phyloP scores from a whole-genome alignment of 1,140 invertebrate species.

The Heliothis subflexa region DNA sequence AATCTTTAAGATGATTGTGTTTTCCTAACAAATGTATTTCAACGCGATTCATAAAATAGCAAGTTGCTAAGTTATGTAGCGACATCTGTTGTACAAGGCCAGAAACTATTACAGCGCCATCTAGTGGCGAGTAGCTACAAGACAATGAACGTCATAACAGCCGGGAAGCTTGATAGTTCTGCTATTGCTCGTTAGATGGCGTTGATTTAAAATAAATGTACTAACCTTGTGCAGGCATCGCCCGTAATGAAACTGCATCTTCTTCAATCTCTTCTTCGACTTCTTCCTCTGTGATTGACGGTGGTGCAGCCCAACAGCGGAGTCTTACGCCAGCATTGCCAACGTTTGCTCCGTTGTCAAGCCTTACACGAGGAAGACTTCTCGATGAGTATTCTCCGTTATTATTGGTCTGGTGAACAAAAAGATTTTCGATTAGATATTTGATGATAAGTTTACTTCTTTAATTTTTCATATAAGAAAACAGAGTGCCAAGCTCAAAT shows the following conservation, averaged over 20 bases:
- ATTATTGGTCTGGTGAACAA: slow-evolving; percentile 69
- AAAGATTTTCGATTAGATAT: neutral
- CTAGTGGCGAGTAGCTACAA: slow-evolving; percentile 53
- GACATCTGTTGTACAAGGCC: slow-evolving; percentile 44
- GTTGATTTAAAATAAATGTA: slow-evolving; percentile 21
- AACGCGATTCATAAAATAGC: neutral
- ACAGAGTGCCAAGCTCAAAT: too few relatives aligned
- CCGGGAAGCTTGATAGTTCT: neutral
- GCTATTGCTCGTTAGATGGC: slow-evolving; percentile 39
- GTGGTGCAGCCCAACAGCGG: slow-evolving; percentile 88
- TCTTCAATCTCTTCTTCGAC: slow-evolving; percentile 86
- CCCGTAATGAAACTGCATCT: slow-evolving; percentile 77
- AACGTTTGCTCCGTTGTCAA: slow-evolving; percentile 89
- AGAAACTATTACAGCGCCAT: slow-evolving; percentile 47
- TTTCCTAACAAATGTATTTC: neutral
- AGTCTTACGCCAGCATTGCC: slow-evolving; percentile 87
- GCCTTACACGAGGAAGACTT: slow-evolving; percentile 88
- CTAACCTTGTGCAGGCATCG: slow-evolving; percentile 74
- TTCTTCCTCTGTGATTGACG: slow-evolving; percentile 89
- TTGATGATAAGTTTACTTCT: too few relatives aligned
- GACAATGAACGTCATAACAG: slow-evolving; percentile 55
- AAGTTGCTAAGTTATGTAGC: slow-evolving; percentile 10
- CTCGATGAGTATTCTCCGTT: slow-evolving; percentile 76
- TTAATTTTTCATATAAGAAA: too few relatives aligned
- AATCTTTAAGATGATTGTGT: neutral